Percentiles rank a stretch among this genome's conserved stretches.
These are phyloP conservation scores for Fistularia commersonii DNA, from an alignment of 2,797 vertebrate genomes.

Conservation along the genomic window DNA sequence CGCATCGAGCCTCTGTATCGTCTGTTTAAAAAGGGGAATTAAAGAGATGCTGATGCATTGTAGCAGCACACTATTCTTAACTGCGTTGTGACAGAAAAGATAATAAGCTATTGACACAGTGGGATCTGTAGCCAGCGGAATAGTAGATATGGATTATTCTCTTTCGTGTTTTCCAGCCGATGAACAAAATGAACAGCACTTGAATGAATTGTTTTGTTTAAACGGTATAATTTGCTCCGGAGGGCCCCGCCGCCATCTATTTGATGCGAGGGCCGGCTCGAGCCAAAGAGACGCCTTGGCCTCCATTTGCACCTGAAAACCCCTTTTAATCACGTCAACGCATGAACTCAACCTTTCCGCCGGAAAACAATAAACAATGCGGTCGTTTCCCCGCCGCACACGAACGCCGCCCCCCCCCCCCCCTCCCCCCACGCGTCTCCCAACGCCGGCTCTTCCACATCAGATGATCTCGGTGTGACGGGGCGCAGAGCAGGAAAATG, in stretches of 20 bases:
- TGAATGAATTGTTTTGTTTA: conserved; percentile 57
- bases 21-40: conserved; percentile 5
- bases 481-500: conserved; percentile 63
- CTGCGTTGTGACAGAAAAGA: conserved; percentile 32
- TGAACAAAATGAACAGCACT: conserved; percentile 46
- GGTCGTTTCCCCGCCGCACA: conserved; percentile 12
- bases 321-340: conserved; percentile 47
- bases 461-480: conserved; percentile 52
- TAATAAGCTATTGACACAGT: conserved; percentile 54
- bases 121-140: conserved; percentile 39
- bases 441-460: conserved; percentile 38
- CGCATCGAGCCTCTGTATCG: not conserved
- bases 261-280: conserved; percentile 63
- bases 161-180: conserved; percentile 52
- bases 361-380: conserved; percentile 38
- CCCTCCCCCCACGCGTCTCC: conserved; percentile 50
- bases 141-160: conserved; percentile 53
- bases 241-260: conserved; percentile 54
- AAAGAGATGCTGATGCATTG: conserved; percentile 23
- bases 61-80: conserved; percentile 10
- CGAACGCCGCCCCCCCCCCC: conserved; percentile 51
- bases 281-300: conserved; percentile 50
- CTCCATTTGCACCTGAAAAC: conserved; percentile 74
- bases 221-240: conserved; percentile 64
- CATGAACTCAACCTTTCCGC: conserved; percentile 22